Evolutionary conservation across 92 coral and sea anemone species (phyloP), one percentile per base, ranked within the genome.

Genomic region (Blastomussa wellsi): DNA sequence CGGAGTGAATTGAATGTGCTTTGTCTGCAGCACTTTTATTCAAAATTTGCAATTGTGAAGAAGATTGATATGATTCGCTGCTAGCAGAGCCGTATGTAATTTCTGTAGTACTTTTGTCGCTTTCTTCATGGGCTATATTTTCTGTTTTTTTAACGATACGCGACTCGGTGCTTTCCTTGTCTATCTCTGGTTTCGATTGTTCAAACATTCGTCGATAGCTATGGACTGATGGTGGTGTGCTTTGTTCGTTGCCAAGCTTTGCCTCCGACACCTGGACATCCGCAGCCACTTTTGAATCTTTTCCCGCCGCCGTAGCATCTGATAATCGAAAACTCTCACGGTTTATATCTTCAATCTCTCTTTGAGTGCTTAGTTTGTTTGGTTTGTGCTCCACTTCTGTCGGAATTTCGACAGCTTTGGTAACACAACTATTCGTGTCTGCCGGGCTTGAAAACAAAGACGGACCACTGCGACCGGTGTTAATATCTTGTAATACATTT

Each of bases 151-250:
- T 16, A 22, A 24, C 79, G 57, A 67, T 20, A 6, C 44, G 29
- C 13, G 79, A 42, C 42, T 39, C 73, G 39, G 55, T 73, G 20
- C 42, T 72, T 37, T 44, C 81, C n/a, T 20, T 42, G 41, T 42
- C 24, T 29, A 67, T 29, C 42, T 72, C 89, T 71, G 75, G 20
- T 67, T 86, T 80, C 65, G 90, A 84, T 67, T 80, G 87, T 81
- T 89, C 92, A 79, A 92, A 92, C 80, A 94, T 73, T 79, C 75
- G 91, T 36, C 90, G 78, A 55, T 70, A 82, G 28, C 53, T 35
- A 37, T 85, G 72, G 57, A 86, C 95, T 26, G 98, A 94, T 2
- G 98, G 92, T 10, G 92, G 72, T 70, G 76, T 89, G 52, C 90
- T 89, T 49, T 88, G 94, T 19, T 83, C 74, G 73, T 74, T 39